Percentiles rank a stretch among this genome's conserved stretches.
Conservation (phyloP, 1,140 invertebrate genomes). For the Radopholus similis region DNA sequence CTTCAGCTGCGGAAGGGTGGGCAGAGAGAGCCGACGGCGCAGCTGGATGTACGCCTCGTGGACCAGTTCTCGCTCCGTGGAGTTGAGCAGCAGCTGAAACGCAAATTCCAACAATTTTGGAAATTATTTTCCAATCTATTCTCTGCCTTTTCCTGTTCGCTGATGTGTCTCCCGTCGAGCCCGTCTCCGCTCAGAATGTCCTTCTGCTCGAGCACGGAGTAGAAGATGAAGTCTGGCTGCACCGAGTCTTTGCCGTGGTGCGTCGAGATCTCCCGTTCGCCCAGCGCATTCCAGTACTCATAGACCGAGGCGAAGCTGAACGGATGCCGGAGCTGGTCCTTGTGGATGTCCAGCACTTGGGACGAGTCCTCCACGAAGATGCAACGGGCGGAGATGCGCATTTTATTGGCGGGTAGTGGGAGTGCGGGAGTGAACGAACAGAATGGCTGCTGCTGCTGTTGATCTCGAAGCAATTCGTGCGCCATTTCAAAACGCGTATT, state of each 20-base stretch:
- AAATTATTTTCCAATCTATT: background rate
- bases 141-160: background rate
- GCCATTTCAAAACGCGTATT: background rate
- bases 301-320: slow-evolving; percentile 24
- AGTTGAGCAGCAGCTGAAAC: background rate
- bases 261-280: slow-evolving; percentile 10
- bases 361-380: background rate
- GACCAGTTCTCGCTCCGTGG: background rate
- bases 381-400: background rate
- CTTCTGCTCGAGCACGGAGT: background rate
- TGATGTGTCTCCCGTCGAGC: no score
- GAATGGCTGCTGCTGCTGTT: background rate
- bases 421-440: background rate
- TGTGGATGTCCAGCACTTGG: background rate
- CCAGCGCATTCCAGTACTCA: slow-evolving; percentile 11
- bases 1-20: background rate
- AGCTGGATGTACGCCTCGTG: slow-evolving; percentile 11
- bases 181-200: background rate
- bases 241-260: slow-evolving; percentile 2
- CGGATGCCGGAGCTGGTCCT: background rate
- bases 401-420: background rate
- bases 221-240: slow-evolving; percentile 25
- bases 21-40: slow-evolving; percentile 6
- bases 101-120: background rate
- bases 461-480: background rate